Conservation (phyloP, 2,113 vertebrate genomes). For the Gopherus flavomarginatus region DNA sequence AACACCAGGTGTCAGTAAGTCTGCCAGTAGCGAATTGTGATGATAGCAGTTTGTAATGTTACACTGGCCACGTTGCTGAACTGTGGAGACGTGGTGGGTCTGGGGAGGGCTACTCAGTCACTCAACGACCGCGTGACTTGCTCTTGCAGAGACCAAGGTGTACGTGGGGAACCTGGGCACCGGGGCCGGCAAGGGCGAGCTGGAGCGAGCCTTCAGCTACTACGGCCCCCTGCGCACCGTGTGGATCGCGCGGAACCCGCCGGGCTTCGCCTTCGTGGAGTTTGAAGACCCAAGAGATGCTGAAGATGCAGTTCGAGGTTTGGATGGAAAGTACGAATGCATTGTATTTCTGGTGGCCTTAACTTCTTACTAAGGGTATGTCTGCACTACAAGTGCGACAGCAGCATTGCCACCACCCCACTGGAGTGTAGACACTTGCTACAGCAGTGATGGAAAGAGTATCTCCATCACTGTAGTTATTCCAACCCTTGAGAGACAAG, state of each 20-base stretch:
- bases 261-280: constrained; percentile 90
- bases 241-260: constrained; percentile 92
- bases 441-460: too few relatives aligned
- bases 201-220: constrained; percentile 90
- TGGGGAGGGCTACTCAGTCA: not conserved
- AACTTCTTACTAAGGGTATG: not conserved
- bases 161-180: constrained; percentile 92
- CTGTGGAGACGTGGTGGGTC: not conserved
- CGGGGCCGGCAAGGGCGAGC: constrained; percentile 89
- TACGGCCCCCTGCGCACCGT: constrained; percentile 90
- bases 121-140: not conserved
- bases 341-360: not conserved
- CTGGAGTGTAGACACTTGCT: too few relatives aligned
- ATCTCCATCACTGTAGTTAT: not conserved
- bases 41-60: not conserved
- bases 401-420: too few relatives aligned
- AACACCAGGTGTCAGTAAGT: not conserved
- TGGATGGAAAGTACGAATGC: constrained; percentile 87
- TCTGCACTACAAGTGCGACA: not conserved
- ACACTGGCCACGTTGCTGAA: not conserved
- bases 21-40: not conserved
- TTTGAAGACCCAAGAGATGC: constrained; percentile 88
- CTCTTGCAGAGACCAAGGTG: constrained; percentile 86
- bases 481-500: not conserved
- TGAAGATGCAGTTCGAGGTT: constrained; percentile 84